Conservation (phyloP, 2,113 vertebrate species). For the Petaurus breviceps region DNA sequence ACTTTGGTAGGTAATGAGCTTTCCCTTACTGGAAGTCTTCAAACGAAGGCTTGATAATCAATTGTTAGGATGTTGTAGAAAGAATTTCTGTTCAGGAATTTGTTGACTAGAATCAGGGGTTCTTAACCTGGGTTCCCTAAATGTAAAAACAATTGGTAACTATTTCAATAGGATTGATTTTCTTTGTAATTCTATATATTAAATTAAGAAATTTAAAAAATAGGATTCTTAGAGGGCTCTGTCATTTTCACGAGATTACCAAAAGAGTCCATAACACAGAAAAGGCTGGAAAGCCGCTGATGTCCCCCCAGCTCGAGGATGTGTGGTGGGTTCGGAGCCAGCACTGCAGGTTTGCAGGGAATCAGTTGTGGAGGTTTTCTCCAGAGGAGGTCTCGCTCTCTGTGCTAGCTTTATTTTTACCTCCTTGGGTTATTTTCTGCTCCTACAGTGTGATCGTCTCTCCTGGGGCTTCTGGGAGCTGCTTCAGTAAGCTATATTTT, state of each 20-base stretch:
- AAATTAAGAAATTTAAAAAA: background rate
- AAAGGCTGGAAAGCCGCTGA: background rate
- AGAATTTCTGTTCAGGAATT: background rate
- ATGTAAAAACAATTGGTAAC: background rate
- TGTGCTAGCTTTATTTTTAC: conserved; percentile 77
- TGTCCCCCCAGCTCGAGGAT: background rate
- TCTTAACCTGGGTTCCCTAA: background rate
- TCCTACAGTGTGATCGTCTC: conserved; percentile 62
- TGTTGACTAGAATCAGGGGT: background rate
- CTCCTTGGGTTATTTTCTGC: conserved; percentile 74
- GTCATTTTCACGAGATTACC: background rate
- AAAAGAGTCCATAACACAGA: background rate
- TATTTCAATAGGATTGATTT: background rate
- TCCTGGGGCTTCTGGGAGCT: conserved; percentile 79
- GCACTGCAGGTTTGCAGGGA: conserved; percentile 17
- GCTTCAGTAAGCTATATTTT: conserved; percentile 73
- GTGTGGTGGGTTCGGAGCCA: background rate
- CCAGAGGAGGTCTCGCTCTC: conserved; percentile 41
- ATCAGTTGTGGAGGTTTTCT: background rate
- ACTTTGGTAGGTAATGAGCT: background rate
- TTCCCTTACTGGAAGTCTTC: background rate
- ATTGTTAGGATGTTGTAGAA: background rate
- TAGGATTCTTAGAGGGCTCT: background rate
- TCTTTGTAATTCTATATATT: background rate
- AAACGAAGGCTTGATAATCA: background rate